Percentiles rank a stretch among this genome's conserved stretches.
Conservation (phyloP, 2,888 invertebrate species). For the Chrysotoxum bicinctum region DNA sequence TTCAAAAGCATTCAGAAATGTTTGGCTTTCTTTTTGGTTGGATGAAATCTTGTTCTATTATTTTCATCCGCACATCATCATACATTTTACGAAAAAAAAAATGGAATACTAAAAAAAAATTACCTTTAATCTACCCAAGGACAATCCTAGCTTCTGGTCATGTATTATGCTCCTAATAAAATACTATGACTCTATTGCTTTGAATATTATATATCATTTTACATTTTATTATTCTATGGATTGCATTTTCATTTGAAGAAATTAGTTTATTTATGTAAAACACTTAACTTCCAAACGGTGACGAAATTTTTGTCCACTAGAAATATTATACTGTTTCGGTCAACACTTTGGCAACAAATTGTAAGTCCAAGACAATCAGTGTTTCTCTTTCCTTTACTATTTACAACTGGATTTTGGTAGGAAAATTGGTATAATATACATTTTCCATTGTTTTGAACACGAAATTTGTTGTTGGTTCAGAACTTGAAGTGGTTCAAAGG, state of each 20-base stretch:
- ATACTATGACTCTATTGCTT: not conserved
- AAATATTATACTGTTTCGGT: not conserved
- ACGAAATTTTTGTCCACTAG: conserved; percentile 11
- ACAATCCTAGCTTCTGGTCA: not conserved
- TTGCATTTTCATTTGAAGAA: not conserved
- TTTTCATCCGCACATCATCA: no score
- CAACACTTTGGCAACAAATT: conserved; percentile 8
- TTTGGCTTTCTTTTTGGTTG: no score
- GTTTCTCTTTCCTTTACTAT: not conserved
- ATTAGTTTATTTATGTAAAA: conserved; percentile 5
- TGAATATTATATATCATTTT: not conserved
- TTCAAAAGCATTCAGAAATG: no score
- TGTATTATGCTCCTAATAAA: not conserved
- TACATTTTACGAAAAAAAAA: no score
- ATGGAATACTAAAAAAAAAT: no score
- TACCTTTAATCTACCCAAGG: not conserved
- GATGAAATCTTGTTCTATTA: no score
- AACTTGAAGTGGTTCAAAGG: conserved; percentile 35
- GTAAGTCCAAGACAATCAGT: conserved; percentile 14
- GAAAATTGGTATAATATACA: conserved; percentile 39
- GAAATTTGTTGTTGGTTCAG: not conserved
- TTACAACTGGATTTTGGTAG: conserved; percentile 11
- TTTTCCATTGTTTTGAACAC: conserved; percentile 26
- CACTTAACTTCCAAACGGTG: not conserved
- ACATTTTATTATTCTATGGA: not conserved